Conservation (phyloP, 2,888 invertebrate species). For the Antheraea assamensis region DNA sequence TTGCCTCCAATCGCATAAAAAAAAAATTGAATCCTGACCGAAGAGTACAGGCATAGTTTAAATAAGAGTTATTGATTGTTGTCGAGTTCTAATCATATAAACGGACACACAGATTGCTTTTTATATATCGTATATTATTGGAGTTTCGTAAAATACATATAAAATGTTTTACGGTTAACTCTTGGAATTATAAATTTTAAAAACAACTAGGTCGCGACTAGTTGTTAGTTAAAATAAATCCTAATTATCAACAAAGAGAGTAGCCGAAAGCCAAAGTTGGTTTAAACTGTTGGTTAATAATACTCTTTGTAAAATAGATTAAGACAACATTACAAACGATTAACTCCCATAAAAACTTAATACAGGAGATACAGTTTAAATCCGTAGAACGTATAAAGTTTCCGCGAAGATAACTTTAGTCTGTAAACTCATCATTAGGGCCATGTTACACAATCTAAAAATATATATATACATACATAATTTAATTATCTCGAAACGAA, state of each 20-base stretch:
- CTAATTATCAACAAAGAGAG: neutral
- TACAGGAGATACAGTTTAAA: constrained; percentile 13
- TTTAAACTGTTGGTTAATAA: neutral
- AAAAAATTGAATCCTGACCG: no score
- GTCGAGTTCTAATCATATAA: no score
- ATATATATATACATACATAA: constrained; percentile 34
- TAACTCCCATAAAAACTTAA: constrained; percentile 1
- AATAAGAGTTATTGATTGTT: no score
- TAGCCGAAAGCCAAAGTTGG: neutral
- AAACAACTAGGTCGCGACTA: neutral
- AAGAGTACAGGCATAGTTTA: no score
- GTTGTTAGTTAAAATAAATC: neutral
- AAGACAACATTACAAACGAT: neutral
- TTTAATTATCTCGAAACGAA: constrained; percentile 39
- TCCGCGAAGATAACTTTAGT: constrained; percentile 23
- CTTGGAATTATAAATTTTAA: no score
- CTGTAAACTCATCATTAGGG: constrained; percentile 36
- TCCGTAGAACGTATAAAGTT: constrained; percentile 24
- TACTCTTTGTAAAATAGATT: neutral
- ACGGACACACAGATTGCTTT: no score
- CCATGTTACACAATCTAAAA: constrained; percentile 35
- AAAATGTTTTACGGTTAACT: neutral
- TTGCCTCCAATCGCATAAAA: no score
- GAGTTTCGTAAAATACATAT: neutral
- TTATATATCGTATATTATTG: neutral